Percentiles rank a stretch among this genome's conserved stretches.
Evolutionary conservation across 2,113 vertebrate genomes (phyloP).

Genomic region (Turnix velox): DNA sequence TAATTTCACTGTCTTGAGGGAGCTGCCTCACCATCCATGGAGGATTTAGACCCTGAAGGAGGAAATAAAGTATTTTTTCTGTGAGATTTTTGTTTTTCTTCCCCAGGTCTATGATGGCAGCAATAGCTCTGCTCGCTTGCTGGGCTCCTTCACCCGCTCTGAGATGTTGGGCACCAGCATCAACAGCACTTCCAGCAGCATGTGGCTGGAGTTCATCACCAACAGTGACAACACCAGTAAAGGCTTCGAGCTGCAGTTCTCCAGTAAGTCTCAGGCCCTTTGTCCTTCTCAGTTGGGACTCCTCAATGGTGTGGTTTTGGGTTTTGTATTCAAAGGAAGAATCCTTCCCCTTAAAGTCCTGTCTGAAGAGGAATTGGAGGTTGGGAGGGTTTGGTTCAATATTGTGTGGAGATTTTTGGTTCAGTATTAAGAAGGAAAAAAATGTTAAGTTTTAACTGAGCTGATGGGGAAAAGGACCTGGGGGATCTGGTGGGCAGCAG

Average conservation of each 20-base stretch:
- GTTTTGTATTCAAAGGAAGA: accelerated
- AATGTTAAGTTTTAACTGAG: too few species aligned
- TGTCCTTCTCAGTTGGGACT: accelerated
- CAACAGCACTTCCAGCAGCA: conserved; percentile 95
- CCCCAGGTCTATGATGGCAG: conserved; percentile 92
- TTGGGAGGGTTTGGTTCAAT: too few species aligned
- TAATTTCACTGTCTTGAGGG: neutral
- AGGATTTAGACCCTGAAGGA: neutral
- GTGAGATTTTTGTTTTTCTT: neutral
- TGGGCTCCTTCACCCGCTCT: conserved; percentile 84
- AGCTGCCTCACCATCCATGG: accelerated
- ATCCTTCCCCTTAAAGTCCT: neutral
- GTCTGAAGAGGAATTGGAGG: neutral
- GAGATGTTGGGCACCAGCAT: conserved; percentile 86
- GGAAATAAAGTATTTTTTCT: neutral
- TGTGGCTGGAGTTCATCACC: conserved; percentile 95
- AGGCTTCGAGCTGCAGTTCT: conserved; percentile 94
- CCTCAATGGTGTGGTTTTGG: accelerated
- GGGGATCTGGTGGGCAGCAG: too few species aligned
- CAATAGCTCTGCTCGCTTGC: conserved; percentile 86
- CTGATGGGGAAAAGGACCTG: too few species aligned
- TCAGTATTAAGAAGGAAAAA: too few species aligned
- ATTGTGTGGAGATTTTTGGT: too few species aligned
- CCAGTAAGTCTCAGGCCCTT: conserved; percentile 76
- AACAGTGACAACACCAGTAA: conserved; percentile 89